phyloP scores from a whole-genome alignment of 2,113 vertebrate genomes.

The Okapia johnstoni region DNA sequence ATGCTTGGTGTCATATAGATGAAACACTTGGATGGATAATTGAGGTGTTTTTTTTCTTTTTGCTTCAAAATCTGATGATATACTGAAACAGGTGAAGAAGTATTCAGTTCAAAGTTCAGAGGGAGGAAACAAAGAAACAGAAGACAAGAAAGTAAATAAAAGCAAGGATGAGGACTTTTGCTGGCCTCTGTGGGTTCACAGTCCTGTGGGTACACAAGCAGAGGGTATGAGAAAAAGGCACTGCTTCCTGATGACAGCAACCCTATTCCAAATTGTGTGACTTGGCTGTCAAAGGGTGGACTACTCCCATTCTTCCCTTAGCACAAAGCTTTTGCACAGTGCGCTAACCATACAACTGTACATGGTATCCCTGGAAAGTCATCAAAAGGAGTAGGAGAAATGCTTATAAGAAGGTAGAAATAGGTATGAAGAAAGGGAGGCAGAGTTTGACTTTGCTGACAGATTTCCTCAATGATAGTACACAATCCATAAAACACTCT shows the following conservation, averaged over 20 bases:
- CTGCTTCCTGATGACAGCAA: not conserved
- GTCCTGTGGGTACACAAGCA: not conserved
- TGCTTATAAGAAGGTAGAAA: not conserved
- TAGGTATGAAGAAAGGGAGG: not conserved
- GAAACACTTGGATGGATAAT: conserved; percentile 11
- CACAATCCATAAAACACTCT: not conserved
- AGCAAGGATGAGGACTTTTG: not conserved
- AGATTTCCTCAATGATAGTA: not conserved
- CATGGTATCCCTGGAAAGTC: not conserved
- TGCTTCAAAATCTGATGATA: conserved; percentile 34
- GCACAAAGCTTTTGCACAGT: not conserved
- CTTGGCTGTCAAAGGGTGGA: not conserved
- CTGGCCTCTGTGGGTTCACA: not conserved
- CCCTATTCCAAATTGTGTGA: not conserved
- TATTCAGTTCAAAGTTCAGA: not conserved
- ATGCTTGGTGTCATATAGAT: conserved; percentile 47
- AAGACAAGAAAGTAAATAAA: not conserved
- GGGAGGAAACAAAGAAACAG: not conserved
- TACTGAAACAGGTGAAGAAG: conserved; percentile 36
- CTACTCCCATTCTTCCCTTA: not conserved
- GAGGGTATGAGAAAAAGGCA: not conserved
- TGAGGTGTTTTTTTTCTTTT: not conserved
- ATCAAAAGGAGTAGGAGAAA: not conserved
- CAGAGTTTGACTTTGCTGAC: not conserved
- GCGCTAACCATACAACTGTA: not conserved